Evolutionary conservation across 2,113 vertebrate species (phyloP).

Genomic region (Struthio camelus): DNA sequence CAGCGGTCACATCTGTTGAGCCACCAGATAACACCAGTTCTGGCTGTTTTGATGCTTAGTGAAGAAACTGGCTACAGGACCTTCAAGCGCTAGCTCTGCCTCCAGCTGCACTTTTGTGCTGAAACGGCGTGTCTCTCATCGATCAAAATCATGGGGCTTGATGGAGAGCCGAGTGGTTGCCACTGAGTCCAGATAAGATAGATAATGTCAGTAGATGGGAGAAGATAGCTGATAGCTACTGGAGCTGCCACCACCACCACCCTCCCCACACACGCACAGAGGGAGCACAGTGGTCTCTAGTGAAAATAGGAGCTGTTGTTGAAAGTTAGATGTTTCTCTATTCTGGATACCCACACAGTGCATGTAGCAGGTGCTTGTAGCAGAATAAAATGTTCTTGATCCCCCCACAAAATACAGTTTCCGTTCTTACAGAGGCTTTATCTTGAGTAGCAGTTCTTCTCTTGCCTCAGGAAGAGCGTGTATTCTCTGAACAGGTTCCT

Average conservation of each 20-base stretch:
- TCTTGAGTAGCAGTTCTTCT: no score
- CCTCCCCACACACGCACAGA: not conserved
- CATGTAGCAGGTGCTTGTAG: accelerated
- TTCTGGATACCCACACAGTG: not conserved
- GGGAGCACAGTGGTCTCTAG: not conserved
- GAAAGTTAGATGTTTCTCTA: not conserved
- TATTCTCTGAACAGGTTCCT: no score
- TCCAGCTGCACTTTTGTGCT: not conserved
- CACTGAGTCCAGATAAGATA: accelerated
- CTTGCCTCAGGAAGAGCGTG: no score
- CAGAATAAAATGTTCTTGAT: not conserved
- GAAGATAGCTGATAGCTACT: not conserved
- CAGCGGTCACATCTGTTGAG: not conserved
- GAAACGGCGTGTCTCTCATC: not conserved
- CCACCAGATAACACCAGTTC: not conserved
- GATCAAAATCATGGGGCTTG: not conserved
- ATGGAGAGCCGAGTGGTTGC: not conserved
- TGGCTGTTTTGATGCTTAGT: not conserved
- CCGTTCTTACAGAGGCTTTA: no score
- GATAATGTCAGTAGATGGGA: not conserved
- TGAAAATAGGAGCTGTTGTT: no score
- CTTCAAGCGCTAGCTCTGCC: not conserved
- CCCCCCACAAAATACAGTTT: not conserved
- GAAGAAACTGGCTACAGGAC: not conserved
- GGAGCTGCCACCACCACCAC: no score